Base-by-base conservation (phyloP, 2,797 vertebrate genomes). In the Streptopelia turtur region DNA sequence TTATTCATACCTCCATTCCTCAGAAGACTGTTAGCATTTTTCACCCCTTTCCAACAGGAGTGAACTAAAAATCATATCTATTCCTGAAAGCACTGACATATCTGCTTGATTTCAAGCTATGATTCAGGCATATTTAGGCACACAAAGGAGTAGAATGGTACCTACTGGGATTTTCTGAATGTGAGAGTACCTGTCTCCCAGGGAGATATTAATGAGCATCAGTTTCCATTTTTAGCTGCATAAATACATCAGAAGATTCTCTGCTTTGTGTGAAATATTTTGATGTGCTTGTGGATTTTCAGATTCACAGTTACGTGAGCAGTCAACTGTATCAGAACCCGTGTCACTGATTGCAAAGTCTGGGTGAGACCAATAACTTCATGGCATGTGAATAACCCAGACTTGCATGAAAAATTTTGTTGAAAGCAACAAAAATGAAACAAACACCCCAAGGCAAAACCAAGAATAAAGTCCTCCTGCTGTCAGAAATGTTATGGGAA, bases 381-480 rank as follows among this genome's bases (percentile, higher is more conserved):
- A 83, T 85, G 84, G 60, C 84, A 79, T 85, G 75, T 72, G 83
- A 90, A 89, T 84, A 92, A 89, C 31, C 41, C 69, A 55, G 78
- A 69, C 81, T 82, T 5, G 18, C 70, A 76, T 25, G 43, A 90
- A 68, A 45, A 87, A 37, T 65, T 84, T 63, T 87, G 50, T 76
- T 80, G 50, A 95, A 83, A 95, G 71, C 13, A 84, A 68, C 25
- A 80, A 72, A 94, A 91, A 83, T 74, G n/a, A 87, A 96, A 79
- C 68, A 84, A 89, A 87, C 30, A 11, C 24, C 63, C 37, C 17
- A 49, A 81, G 64, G 86, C 52, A 88, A 92, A 41, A 3, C 0
- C n/a, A 75, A 79, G 33, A 82, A 83, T 61, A 76, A 90, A 95
- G 22, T 69, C 28, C 33, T 88, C 39, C 57, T 87, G 57, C 35